Evolutionary conservation across 1,140 invertebrate genomes (phyloP).

Genomic region (Drosophila mojavensis): DNA sequence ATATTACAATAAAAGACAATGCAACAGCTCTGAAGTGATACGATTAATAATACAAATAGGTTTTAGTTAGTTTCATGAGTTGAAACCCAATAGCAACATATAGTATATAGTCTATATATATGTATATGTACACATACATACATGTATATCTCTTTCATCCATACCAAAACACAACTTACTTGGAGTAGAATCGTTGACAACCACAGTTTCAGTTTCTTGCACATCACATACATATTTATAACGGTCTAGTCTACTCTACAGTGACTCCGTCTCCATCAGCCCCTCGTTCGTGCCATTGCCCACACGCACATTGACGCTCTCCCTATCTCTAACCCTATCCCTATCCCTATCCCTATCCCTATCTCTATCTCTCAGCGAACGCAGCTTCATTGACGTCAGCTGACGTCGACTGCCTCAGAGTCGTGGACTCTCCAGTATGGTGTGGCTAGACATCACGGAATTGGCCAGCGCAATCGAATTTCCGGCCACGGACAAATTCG

Average conservation of each 20-base stretch:
- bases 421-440: constrained; percentile 74
- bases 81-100: constrained; percentile 6
- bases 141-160: constrained; percentile 5
- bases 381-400: constrained; percentile 7
- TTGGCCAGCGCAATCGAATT: constrained; percentile 79
- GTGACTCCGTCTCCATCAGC: constrained; percentile 59
- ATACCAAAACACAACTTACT: constrained; percentile 42
- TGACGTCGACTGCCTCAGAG: constrained; percentile 62
- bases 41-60: neutral
- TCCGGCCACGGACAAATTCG: constrained; percentile 73
- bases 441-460: constrained; percentile 75
- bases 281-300: neutral
- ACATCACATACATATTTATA: constrained; percentile 52
- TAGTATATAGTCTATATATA: neutral
- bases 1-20: constrained; percentile 17
- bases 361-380: constrained; percentile 1
- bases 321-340: constrained; percentile 21
- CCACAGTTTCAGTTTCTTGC: constrained; percentile 67
- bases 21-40: constrained; percentile 5
- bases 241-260: constrained; percentile 22
- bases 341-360: constrained; percentile 14
- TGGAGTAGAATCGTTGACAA: constrained; percentile 66
- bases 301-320: neutral
- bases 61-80: neutral
- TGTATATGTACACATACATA: too few relatives aligned